A percentile compares a stretch with the other conserved stretches of the same genome.
Evolutionary conservation across 2,113 vertebrate genomes (phyloP).

Genomic region (Bagarius yarrelli): DNA sequence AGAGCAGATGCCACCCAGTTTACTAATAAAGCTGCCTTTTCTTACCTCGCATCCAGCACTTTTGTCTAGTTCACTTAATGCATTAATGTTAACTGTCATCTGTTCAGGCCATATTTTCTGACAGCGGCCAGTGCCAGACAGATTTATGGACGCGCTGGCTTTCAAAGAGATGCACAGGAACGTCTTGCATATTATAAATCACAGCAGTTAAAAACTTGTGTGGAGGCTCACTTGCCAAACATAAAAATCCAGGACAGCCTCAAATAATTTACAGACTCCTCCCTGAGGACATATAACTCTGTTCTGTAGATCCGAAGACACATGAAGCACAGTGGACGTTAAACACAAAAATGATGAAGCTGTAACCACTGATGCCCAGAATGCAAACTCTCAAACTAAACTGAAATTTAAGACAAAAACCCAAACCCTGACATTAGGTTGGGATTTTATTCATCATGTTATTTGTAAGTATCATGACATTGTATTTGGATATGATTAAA

Average conservation of each 20-base stretch:
- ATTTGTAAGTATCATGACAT: too few relatives aligned
- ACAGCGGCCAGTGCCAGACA: slow-evolving; percentile 47
- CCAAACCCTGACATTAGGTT: not conserved
- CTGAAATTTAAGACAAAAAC: not conserved
- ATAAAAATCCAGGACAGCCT: slow-evolving; percentile 44
- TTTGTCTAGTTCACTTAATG: slow-evolving; percentile 55
- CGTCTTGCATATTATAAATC: slow-evolving; percentile 36
- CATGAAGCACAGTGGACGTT: slow-evolving; percentile 11
- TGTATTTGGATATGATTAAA: too few relatives aligned
- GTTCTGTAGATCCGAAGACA: slow-evolving; percentile 28
- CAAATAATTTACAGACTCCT: slow-evolving; percentile 51
- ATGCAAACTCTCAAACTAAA: not conserved
- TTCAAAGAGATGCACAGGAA: slow-evolving; percentile 43
- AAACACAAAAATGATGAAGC: slow-evolving; percentile 21
- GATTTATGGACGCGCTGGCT: slow-evolving; percentile 47
- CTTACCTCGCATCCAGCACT: slow-evolving; percentile 42
- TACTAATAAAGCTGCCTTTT: slow-evolving; percentile 31
- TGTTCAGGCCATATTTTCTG: slow-evolving; percentile 39
- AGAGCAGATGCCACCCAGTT: slow-evolving; percentile 47
- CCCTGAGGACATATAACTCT: slow-evolving; percentile 41
- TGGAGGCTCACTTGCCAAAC: slow-evolving; percentile 47
- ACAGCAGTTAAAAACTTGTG: slow-evolving; percentile 35
- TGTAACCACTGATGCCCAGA: slow-evolving; percentile 1
- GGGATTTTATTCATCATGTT: not conserved
- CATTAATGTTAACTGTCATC: slow-evolving; percentile 52